Evolutionary conservation across 2,888 invertebrate species (phyloP), one percentile per base, ranked within the genome.

Genomic region (Eugnorisma glareosa): DNA sequence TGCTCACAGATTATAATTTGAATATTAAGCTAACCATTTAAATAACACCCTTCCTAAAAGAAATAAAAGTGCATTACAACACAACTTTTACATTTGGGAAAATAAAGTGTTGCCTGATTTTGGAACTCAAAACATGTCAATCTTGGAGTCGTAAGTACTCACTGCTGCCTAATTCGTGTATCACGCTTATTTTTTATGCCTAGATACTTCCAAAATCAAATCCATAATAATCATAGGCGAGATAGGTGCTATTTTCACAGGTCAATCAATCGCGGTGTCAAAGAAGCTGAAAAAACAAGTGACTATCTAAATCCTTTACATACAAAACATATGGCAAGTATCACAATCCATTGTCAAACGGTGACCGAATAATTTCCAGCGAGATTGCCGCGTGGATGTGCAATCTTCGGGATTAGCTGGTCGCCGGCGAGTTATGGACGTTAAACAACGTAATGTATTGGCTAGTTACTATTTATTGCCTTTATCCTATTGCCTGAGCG

Each of bases 341-440:
- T 79, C 75, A 64, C 73, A 45, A 76, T 76, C 45, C 68, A 79
- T 88, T 79, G 86, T 84, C 74, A 73, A 81, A 70, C 61, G 59
- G 73, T 78, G 70, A 78, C 48, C 72, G 75, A 72, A 79, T 87
- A 82, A 87, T 86, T 79, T 86, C 79, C 77, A 84, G 82, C 63
- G 74, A 84, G 84, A 84, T 85, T 84, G 79, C 74, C 67, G 79
- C 89, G 72, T 84, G 79, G 82, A 87, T 79, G 77, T 67, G 86
- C 88, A 87, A 86, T 87, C 87, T 84, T 87, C 67, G 48, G 84
- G 85, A 88, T 88, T 88, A 87, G 87, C 87, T 73, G 82, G 72
- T 81, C 73, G 86, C 81, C 43, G 68, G 81, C 87, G 78, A 87
- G 85, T 77, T 82, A 88, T 83, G 87, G 87, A 86, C 83, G 84